phyloP scores from a whole-genome alignment of 2,888 invertebrate genomes.

The Troilus luridus region DNA sequence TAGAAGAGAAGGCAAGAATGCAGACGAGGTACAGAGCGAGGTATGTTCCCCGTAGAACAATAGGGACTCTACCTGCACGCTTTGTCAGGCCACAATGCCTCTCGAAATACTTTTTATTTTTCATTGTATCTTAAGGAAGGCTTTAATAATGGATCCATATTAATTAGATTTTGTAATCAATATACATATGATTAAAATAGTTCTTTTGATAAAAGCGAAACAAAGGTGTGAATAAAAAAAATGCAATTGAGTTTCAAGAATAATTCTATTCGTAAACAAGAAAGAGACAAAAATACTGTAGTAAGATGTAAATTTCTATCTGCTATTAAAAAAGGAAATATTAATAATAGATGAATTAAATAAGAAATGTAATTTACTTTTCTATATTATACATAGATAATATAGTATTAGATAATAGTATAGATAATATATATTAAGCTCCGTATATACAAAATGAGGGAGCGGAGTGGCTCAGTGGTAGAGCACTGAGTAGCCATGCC shows the following conservation, averaged over 20 bases:
- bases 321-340: too few species aligned
- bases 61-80: not conserved
- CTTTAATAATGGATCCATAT: constrained; percentile 13
- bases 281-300: too few species aligned
- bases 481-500: too few species aligned
- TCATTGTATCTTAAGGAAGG: not conserved
- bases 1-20: not conserved
- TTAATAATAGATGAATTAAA: too few species aligned
- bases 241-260: too few species aligned
- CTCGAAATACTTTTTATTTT: not conserved
- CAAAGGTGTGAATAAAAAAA: not conserved
- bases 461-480: too few species aligned
- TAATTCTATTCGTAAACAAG: not conserved
- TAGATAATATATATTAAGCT: too few species aligned
- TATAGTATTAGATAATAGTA: too few species aligned
- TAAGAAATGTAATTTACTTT: too few species aligned
- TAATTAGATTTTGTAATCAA: not conserved
- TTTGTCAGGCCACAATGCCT: not conserved
- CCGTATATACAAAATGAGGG: too few species aligned
- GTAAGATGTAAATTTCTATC: too few species aligned
- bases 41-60: not conserved
- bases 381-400: too few species aligned
- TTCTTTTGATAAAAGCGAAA: not conserved
- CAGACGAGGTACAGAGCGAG: not conserved
- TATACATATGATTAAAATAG: not conserved